Evolutionary conservation across 2,888 invertebrate species (phyloP), one percentile per base, ranked within the genome.

Genomic region (Protophormia terraenovae): DNA sequence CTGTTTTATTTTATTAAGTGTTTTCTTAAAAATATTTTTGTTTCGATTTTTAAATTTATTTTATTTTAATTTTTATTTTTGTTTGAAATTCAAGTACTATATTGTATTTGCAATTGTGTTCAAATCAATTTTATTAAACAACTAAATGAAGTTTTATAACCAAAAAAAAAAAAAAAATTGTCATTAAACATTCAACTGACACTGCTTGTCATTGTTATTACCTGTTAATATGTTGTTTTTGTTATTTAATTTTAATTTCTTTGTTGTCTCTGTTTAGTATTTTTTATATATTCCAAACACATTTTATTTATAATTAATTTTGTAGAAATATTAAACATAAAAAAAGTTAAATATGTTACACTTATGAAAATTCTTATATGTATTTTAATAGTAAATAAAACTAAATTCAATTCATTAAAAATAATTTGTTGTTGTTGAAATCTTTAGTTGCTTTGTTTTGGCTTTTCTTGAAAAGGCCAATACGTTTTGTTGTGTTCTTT

Each of bases 131-230:
- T 53, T 41, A 12, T 38, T 76, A 29, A 53, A 53, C 10, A 55
- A n/a, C n/a, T n/a, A 58, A 60, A 58, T 19, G 19, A 64, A 73
- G 60, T 69, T 62, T 50, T n/a, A n/a, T n/a, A n/a, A n/a, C n/a
- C n/a, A 50, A 60, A 66, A 19, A 73, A 62, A 53, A 77, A 78
- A 19, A 53, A 55, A 60, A 29, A 41, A 60, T n/a, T 16, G 16
- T 67, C 58, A 86, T 66, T 79, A 86, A 79, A 67, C 29, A 85
- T 78, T 82, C 81, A 58, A n/a, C 16, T 66, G 75, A 79, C 83
- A 80, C 45, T 58, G 47, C 29, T n/a, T 47, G 71, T 50, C 71
- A 58, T 72, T 78, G 64, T 78, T 66, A 71, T 64, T 69, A 29
- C 38, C 47, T 19, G 27, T 41, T 16, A 32, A 62, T 38, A 32